A percentile compares a stretch with the other conserved stretches of the same genome.
These are phyloP conservation scores for Drosophila bocki DNA, from an alignment of 1,140 invertebrate species.

Conservation along the genomic window DNA sequence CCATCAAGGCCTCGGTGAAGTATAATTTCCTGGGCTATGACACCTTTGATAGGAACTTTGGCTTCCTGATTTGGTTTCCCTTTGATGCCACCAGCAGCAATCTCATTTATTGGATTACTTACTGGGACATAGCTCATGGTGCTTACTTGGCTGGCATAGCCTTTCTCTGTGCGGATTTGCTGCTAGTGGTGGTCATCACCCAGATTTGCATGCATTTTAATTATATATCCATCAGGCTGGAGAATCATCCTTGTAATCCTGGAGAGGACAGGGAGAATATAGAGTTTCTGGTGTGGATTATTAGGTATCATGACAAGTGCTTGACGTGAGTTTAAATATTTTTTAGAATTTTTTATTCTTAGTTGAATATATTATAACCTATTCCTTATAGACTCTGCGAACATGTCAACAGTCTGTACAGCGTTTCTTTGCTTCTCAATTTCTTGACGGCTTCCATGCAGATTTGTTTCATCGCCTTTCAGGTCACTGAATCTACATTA, in stretches of 20 bases:
- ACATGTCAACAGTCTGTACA: slow-evolving; percentile 66
- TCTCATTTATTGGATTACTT: slow-evolving; percentile 68
- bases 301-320: slow-evolving; percentile 73
- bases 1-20: slow-evolving; percentile 65
- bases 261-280: slow-evolving; percentile 45
- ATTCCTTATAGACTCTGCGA: slow-evolving; percentile 60
- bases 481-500: slow-evolving; percentile 70
- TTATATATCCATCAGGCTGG: slow-evolving; percentile 60
- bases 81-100: slow-evolving; percentile 62
- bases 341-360: not conserved
- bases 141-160: slow-evolving; percentile 78
- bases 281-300: slow-evolving; percentile 54
- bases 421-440: slow-evolving; percentile 71
- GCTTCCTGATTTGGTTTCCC: slow-evolving; percentile 80
- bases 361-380: not conserved
- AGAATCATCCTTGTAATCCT: slow-evolving; percentile 47
- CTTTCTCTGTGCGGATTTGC: slow-evolving; percentile 74
- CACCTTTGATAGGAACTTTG: slow-evolving; percentile 71
- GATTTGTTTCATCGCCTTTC: slow-evolving; percentile 82
- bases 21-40: slow-evolving; percentile 68
- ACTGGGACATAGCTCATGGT: slow-evolving; percentile 74
- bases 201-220: slow-evolving; percentile 81
- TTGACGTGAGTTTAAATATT: slow-evolving; percentile 54
- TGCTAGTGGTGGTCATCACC: slow-evolving; percentile 75
- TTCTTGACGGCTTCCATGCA: slow-evolving; percentile 78